Evolutionary conservation across 2,797 vertebrate genomes (phyloP).

Genomic region (Nothura maculosa): DNA sequence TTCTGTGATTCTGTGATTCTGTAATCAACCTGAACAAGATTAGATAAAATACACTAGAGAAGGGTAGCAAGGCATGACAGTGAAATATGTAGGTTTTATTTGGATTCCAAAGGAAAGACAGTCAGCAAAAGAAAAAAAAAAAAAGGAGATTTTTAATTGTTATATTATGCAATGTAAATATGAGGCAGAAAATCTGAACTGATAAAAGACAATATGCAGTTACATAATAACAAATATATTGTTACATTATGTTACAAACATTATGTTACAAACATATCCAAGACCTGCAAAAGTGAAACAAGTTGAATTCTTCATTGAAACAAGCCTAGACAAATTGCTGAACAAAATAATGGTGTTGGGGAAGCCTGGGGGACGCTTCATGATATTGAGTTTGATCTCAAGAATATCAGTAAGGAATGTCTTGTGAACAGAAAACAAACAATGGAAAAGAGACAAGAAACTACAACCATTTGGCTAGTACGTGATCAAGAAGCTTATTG

Average conservation of each 20-base stretch:
- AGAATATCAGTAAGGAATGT: too few species aligned
- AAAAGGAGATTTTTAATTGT: neutral
- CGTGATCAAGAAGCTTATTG: too few species aligned
- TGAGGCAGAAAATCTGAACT: neutral
- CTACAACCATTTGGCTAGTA: too few species aligned
- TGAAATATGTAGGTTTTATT: neutral
- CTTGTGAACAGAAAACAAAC: too few species aligned
- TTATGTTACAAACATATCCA: neutral
- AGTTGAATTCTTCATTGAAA: neutral
- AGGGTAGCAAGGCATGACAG: neutral
- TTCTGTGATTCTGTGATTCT: too few species aligned
- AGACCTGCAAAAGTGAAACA: neutral
- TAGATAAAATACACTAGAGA: neutral
- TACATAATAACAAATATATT: neutral
- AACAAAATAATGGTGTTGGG: neutral
- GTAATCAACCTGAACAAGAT: neutral
- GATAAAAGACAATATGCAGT: neutral
- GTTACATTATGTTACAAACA: too few species aligned
- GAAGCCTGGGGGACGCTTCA: neutral
- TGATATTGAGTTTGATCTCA: too few species aligned
- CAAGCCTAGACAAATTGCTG: neutral
- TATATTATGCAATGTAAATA: neutral
- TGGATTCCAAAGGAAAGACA: neutral
- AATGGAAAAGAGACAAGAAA: too few species aligned
- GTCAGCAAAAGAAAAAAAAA: neutral